These are phyloP conservation scores for Pelobates cultripes DNA, from an alignment of 2,797 vertebrate genomes.

Conservation along the genomic window DNA sequence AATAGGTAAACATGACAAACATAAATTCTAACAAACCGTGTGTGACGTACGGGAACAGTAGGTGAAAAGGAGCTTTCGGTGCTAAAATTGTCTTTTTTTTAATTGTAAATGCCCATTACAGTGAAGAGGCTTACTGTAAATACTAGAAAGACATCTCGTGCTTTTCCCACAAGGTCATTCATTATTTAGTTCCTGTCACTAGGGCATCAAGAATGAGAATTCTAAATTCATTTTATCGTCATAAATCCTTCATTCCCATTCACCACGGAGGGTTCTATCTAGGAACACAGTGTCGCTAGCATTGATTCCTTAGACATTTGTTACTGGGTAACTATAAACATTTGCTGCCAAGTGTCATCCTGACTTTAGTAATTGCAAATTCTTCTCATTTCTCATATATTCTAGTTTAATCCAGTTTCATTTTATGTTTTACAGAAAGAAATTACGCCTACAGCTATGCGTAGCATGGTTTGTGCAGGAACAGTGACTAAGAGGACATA, in stretches of 20 bases:
- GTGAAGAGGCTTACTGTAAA: too few species aligned
- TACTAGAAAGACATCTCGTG: too few species aligned
- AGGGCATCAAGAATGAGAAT: too few species aligned
- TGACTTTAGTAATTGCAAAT: neutral
- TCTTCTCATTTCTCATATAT: neutral
- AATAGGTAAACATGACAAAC: too few species aligned
- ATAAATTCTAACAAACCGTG: too few species aligned
- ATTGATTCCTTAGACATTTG: neutral
- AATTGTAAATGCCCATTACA: too few species aligned
- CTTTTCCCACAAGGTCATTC: too few species aligned
- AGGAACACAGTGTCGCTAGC: neutral
- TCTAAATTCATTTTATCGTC: neutral
- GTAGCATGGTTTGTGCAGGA: neutral
- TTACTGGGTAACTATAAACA: neutral
- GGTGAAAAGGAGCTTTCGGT: too few species aligned
- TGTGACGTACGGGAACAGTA: too few species aligned
- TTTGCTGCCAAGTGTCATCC: neutral
- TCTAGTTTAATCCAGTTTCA: constrained; percentile 1
- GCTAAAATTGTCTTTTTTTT: too few species aligned
- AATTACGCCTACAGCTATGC: neutral
- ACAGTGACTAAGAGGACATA: constrained; percentile 31
- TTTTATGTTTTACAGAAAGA: neutral
- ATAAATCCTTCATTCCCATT: neutral
- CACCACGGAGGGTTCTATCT: neutral
- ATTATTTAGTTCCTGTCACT: too few species aligned